Evolutionary conservation across 2,113 vertebrate genomes (phyloP).

Genomic region (Gallinago media): DNA sequence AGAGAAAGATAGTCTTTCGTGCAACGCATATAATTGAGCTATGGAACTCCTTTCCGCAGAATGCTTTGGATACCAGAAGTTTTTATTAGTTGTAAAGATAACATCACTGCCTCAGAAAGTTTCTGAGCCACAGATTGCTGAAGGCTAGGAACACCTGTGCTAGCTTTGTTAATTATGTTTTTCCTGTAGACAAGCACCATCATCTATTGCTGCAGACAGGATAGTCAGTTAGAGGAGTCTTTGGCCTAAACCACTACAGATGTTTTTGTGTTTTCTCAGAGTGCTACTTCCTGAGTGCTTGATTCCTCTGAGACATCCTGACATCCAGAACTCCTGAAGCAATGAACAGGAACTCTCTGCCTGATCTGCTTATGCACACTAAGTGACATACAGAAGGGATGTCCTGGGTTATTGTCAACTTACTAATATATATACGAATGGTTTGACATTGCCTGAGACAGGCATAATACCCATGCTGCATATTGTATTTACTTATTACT

Average conservation of each 20-base stretch:
- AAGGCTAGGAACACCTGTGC: rapidly evolving
- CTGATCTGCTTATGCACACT: not conserved
- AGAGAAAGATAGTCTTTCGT: not conserved
- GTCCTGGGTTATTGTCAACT: not conserved
- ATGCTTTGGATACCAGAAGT: not conserved
- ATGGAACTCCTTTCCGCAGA: not conserved
- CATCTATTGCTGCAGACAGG: not conserved
- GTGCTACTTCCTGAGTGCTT: not conserved
- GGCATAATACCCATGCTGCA: not conserved
- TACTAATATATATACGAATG: not conserved
- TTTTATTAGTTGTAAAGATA: not conserved
- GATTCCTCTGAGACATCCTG: not conserved
- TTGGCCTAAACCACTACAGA: not conserved
- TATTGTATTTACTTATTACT: not conserved
- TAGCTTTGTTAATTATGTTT: not conserved
- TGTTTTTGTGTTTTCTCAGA: not conserved
- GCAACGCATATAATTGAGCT: not conserved
- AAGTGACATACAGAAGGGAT: not conserved
- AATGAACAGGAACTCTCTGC: not conserved
- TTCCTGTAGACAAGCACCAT: not conserved
- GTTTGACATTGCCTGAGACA: not conserved
- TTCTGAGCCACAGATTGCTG: not conserved
- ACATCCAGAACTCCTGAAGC: not conserved
- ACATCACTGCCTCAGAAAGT: not conserved
- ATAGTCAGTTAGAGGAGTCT: not conserved